Conservation (phyloP, 2,113 vertebrate species). For the Syngnathus floridae region DNA sequence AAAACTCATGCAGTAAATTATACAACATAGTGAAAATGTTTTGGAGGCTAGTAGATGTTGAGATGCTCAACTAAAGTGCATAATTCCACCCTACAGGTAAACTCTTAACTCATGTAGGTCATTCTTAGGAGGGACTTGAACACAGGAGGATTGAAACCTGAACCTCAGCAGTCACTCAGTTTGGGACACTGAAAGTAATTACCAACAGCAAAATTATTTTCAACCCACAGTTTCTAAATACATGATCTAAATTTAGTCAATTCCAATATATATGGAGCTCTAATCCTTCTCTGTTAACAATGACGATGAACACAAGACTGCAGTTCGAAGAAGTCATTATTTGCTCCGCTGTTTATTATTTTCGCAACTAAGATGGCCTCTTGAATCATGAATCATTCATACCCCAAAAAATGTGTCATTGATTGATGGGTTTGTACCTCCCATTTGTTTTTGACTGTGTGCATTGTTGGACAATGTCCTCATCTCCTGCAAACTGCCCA, state of each 20-base stretch:
- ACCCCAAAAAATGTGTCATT: background rate
- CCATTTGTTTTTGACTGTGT: conserved; percentile 1
- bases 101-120: no score
- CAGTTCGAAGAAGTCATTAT: background rate
- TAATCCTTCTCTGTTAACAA: background rate
- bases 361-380: background rate
- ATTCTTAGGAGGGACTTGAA: no score
- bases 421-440: background rate
- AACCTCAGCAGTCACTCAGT: no score
- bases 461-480: conserved; percentile 5
- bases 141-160: no score
- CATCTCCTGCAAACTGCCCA: conserved; percentile 11
- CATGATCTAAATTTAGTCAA: background rate
- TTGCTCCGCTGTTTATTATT: background rate
- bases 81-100: no score
- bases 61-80: no score
- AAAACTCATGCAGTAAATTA: no score
- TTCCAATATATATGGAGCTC: background rate
- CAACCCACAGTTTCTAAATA: background rate
- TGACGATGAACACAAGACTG: background rate
- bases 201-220: background rate
- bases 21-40: no score
- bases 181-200: background rate
- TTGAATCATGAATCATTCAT: conserved; percentile 5
- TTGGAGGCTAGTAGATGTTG: no score